These are phyloP conservation scores for Stichodactyla mertensii DNA, from an alignment of 64 coral and sea anemone genomes.

Conservation along the genomic window DNA sequence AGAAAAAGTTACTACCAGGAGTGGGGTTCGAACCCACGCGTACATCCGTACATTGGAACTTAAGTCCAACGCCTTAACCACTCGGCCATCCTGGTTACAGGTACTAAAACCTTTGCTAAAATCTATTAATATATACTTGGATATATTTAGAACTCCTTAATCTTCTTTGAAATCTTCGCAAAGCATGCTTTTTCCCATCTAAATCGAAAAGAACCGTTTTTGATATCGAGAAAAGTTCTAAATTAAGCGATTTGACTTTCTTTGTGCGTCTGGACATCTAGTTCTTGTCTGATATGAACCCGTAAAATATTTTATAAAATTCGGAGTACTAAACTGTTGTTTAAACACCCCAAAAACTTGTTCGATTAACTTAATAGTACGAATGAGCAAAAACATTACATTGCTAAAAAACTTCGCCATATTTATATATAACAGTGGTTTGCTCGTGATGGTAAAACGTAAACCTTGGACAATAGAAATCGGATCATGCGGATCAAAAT, in stretches of 20 bases:
- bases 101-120: background rate
- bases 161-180: background rate
- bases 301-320: background rate
- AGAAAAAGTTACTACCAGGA: slow-evolving; percentile 4
- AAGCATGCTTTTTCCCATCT: background rate
- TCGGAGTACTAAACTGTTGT: background rate
- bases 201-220: background rate
- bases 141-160: background rate
- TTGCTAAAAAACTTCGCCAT: background rate
- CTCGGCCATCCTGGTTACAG: slow-evolving; percentile 76
- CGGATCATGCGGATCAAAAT: background rate
- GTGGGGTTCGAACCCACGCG: slow-evolving; percentile 31
- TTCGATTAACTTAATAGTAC: background rate
- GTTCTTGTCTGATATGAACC: background rate
- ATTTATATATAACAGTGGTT: background rate
- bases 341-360: background rate
- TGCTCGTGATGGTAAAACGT: background rate
- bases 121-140: background rate
- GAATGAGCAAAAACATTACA: background rate
- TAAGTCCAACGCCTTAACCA: slow-evolving; percentile 99
- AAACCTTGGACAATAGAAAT: background rate
- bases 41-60: slow-evolving; percentile 32
- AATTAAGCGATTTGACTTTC: background rate
- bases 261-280: background rate
- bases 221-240: background rate